Evolutionary conservation across 2,888 invertebrate genomes (phyloP).

Genomic region (Orthonychiurus folsomi): DNA sequence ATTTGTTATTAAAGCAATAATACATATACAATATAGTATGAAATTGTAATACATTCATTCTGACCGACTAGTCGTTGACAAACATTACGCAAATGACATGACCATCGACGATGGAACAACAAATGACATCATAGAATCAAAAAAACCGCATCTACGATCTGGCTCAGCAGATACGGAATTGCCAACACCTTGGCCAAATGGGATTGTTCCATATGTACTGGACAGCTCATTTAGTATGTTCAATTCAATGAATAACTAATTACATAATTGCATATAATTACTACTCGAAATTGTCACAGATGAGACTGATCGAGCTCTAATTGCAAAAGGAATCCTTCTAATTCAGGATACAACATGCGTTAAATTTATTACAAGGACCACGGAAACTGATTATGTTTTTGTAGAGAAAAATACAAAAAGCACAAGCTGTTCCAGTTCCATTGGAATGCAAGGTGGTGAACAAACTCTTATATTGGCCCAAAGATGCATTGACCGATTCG

Average conservation of each 20-base stretch:
- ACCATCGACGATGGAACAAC: constrained; percentile 8
- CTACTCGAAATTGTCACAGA: background rate
- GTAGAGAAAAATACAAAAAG: constrained; percentile 21
- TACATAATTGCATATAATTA: background rate
- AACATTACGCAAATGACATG: too few species aligned
- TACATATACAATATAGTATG: too few species aligned
- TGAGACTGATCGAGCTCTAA: constrained; percentile 1
- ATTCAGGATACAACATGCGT: constrained; percentile 44
- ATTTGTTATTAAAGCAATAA: too few species aligned
- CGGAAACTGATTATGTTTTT: constrained; percentile 28
- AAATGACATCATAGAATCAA: background rate
- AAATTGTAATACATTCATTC: too few species aligned
- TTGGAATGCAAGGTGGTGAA: constrained; percentile 47
- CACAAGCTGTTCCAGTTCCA: constrained; percentile 48
- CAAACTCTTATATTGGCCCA: constrained; percentile 21
- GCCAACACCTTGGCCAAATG: constrained; percentile 4
- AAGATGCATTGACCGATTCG: constrained; percentile 13
- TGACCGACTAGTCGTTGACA: too few species aligned
- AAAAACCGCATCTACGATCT: background rate
- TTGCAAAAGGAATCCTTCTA: background rate
- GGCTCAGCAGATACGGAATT: too few species aligned
- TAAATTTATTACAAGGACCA: constrained; percentile 41
- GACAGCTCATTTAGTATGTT: constrained; percentile 11
- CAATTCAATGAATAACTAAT: background rate
- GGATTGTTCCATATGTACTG: constrained; percentile 9